Conservation (phyloP, 1,140 invertebrate genomes). For the Drosophila suzukii region DNA sequence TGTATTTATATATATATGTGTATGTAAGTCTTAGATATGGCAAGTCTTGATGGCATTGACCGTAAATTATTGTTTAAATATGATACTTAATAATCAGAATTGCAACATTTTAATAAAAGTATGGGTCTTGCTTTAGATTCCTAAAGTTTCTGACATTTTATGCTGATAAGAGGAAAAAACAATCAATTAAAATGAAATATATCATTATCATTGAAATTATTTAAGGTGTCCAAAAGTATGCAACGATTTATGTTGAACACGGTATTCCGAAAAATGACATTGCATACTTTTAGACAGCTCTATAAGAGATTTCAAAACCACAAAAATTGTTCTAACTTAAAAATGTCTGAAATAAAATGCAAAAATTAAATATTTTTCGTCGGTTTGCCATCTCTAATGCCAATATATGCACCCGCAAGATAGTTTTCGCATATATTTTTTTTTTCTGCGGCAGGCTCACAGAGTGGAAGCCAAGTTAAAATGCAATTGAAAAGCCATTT, state of each 20-base stretch:
- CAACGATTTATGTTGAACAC: too few species aligned
- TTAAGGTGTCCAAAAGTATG: too few species aligned
- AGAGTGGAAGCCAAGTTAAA: conserved; percentile 34
- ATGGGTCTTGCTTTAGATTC: too few species aligned
- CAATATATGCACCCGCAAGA: conserved; percentile 11
- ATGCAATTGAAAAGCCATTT: conserved; percentile 78
- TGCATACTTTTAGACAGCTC: too few species aligned
- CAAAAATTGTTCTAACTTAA: background rate
- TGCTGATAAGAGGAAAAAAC: background rate
- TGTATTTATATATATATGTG: conserved; percentile 19
- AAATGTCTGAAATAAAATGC: background rate
- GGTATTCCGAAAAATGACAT: too few species aligned
- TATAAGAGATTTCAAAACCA: too few species aligned
- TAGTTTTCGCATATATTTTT: conserved; percentile 16
- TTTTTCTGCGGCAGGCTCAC: background rate
- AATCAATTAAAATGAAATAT: background rate
- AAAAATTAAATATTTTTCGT: background rate
- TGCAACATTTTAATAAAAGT: too few species aligned
- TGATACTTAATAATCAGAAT: background rate
- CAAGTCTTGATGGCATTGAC: background rate
- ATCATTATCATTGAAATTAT: background rate
- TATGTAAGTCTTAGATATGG: background rate
- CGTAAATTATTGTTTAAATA: too few species aligned
- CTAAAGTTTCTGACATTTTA: too few species aligned
- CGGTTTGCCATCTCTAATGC: conserved; percentile 2